phyloP scores from a whole-genome alignment of 2,888 invertebrate species.

The Timandra comae region DNA sequence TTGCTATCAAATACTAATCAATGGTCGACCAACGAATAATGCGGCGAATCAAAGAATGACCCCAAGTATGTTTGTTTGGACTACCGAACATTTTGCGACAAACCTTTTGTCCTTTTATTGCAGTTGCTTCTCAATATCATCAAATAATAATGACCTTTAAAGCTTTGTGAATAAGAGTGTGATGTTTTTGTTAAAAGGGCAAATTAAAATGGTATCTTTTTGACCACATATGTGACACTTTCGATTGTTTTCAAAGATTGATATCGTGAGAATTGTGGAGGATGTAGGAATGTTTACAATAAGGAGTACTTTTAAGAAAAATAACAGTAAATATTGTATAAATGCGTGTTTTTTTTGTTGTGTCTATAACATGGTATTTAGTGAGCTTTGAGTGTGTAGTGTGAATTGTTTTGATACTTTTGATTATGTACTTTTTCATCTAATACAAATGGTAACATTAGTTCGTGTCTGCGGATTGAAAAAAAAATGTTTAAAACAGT shows the following conservation, averaged over 20 bases:
- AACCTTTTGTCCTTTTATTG: conserved; percentile 24
- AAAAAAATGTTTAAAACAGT: no score
- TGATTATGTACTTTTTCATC: no score
- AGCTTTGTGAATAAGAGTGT: no score
- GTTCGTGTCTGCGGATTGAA: no score
- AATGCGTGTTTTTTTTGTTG: conserved; percentile 45
- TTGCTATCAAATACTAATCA: no score
- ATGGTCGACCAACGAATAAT: no score
- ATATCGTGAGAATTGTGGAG: conserved; percentile 56
- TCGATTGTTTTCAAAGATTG: conserved; percentile 47
- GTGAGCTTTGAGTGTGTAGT: conserved; percentile 22
- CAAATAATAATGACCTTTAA: no score
- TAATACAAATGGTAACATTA: no score
- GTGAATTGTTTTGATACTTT: conserved; percentile 41
- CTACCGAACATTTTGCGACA: conserved; percentile 33
- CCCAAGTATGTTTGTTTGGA: conserved; percentile 52
- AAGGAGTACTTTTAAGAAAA: conserved; percentile 9
- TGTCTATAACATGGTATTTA: conserved; percentile 65
- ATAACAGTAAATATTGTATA: neutral
- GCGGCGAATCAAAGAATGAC: conserved; percentile 47
- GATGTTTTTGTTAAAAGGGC: no score
- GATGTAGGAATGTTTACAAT: conserved; percentile 14
- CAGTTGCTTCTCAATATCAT: conserved; percentile 17
- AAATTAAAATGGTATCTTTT: no score
- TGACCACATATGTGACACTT: conserved; percentile 51